phyloP scores from a whole-genome alignment of 2,113 vertebrate genomes.

The Mystacornis crossleyi region DNA sequence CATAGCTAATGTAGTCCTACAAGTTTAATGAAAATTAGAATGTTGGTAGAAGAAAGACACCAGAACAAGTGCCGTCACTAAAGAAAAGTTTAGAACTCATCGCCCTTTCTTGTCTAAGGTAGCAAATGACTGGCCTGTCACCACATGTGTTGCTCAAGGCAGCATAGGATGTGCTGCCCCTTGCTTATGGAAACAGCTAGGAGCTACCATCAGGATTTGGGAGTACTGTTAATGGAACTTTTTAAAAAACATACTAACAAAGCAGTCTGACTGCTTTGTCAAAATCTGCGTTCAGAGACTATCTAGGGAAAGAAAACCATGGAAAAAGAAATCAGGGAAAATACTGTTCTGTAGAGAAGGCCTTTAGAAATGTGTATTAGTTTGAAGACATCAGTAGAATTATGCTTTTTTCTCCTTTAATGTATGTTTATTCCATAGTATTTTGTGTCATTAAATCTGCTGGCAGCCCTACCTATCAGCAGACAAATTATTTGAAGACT shows the following conservation, averaged over 20 bases:
- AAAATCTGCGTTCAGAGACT: not conserved
- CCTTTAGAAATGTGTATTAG: not conserved
- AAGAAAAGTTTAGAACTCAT: slow-evolving; percentile 16
- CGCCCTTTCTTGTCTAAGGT: not conserved
- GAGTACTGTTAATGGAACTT: not conserved
- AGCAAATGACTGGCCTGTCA: slow-evolving; percentile 12
- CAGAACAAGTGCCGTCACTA: slow-evolving; percentile 1
- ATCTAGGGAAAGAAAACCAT: not conserved
- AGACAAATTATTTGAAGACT: not conserved
- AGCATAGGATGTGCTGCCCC: not conserved
- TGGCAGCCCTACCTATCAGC: not conserved
- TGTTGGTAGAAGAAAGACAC: not conserved
- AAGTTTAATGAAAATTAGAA: not conserved
- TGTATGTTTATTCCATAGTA: not conserved
- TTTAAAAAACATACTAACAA: not conserved
- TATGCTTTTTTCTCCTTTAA: not conserved
- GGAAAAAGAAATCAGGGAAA: not conserved
- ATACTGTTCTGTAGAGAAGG: not conserved
- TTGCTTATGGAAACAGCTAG: slow-evolving; percentile 4
- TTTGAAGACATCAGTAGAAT: not conserved
- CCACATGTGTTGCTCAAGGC: not conserved
- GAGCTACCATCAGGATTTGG: not conserved
- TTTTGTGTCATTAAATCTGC: not conserved
- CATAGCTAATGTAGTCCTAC: not conserved
- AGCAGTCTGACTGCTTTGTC: not conserved